A percentile compares a stretch with the other conserved stretches of the same genome.
Evolutionary conservation across 1,140 invertebrate species (phyloP).

Genomic region (Psilanteris sp.): DNA sequence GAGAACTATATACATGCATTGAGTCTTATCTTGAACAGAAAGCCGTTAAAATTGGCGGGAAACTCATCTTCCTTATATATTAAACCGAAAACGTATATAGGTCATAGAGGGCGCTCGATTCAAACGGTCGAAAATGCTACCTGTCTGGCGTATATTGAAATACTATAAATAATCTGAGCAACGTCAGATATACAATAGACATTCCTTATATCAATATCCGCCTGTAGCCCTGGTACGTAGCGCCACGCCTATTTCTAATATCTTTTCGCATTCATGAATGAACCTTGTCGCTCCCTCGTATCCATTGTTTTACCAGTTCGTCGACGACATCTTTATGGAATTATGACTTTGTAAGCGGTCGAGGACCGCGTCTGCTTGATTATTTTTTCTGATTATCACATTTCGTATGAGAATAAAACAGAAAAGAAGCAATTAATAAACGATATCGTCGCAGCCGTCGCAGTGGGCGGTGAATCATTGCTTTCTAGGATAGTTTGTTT

Average conservation of each 20-base stretch:
- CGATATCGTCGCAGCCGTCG: too few relatives aligned
- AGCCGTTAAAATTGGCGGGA: too few relatives aligned
- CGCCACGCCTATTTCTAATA: constrained; percentile 65
- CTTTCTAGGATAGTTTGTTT: too few relatives aligned
- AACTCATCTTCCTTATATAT: too few relatives aligned
- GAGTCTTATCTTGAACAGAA: too few relatives aligned
- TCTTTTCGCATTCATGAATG: constrained; percentile 62
- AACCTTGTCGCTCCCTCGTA: constrained; percentile 59
- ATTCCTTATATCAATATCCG: constrained; percentile 68
- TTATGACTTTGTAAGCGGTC: constrained; percentile 6
- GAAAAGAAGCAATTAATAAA: too few relatives aligned
- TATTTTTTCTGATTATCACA: too few relatives aligned
- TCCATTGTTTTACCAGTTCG: constrained; percentile 57
- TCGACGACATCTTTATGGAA: constrained; percentile 40
- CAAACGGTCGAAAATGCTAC: constrained; percentile 36
- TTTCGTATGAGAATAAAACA: too few relatives aligned
- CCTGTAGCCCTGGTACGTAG: constrained; percentile 55
- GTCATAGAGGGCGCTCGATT: constrained; percentile 15
- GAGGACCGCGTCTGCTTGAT: too few relatives aligned
- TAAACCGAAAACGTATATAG: background rate
- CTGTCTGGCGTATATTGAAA: constrained; percentile 1
- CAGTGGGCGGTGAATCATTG: too few relatives aligned
- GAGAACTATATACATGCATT: too few relatives aligned
- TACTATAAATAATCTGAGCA: constrained; percentile 65
- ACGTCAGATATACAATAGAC: constrained; percentile 65